These are phyloP conservation scores for Protobothrops flavoviridis DNA, from an alignment of 2,113 vertebrate genomes.

Conservation along the genomic window DNA sequence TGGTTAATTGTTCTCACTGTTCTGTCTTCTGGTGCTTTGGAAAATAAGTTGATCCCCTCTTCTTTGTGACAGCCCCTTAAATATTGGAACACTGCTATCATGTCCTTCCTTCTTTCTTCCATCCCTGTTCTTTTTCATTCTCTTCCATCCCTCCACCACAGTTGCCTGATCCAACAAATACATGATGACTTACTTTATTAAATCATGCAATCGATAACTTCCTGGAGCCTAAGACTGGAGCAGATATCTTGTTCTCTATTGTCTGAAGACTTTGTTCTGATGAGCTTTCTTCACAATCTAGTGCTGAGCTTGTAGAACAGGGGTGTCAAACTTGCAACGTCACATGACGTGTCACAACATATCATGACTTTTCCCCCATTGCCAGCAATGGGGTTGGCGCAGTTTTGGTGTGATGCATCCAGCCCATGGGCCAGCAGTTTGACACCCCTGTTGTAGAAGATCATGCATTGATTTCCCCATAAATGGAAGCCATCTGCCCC, in stretches of 20 bases:
- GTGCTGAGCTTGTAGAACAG: not conserved
- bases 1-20: not conserved
- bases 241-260: not conserved
- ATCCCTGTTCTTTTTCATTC: not conserved
- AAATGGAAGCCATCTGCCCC: not conserved
- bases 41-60: not conserved
- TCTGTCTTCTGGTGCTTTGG: not conserved
- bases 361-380: no score
- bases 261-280: not conserved
- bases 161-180: not conserved
- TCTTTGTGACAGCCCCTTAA: no score
- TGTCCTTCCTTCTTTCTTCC: no score
- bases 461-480: not conserved
- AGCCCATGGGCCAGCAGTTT: no score
- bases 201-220: not conserved
- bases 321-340: no score
- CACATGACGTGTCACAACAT: no score
- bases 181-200: not conserved
- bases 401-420: no score
- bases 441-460: not conserved
- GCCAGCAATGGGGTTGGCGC: no score
- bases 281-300: not conserved
- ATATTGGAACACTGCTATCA: no score
- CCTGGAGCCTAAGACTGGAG: not conserved
- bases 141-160: not conserved